Conservation (phyloP, 2,888 invertebrate genomes). For the Agriotes lineatus region DNA sequence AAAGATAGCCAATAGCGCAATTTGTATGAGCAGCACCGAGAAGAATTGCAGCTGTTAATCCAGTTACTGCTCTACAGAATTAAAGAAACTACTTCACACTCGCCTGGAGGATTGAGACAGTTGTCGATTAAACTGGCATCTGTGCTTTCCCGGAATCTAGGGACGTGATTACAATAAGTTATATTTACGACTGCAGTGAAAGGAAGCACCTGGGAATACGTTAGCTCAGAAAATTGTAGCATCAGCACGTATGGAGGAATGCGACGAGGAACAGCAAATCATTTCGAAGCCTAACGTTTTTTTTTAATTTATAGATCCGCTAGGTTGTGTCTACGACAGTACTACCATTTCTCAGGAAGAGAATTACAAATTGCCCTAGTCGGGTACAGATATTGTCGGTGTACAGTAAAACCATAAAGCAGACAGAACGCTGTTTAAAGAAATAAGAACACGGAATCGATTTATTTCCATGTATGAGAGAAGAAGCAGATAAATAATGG, state of each 20-base stretch:
- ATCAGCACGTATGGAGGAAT: background rate
- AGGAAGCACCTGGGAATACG: background rate
- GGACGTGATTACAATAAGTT: constrained; percentile 52
- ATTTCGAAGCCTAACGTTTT: background rate
- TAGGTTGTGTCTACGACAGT: background rate
- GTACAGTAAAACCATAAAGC: constrained; percentile 28
- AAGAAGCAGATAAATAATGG: constrained; percentile 42
- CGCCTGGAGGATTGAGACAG: constrained; percentile 61
- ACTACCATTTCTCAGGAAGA: constrained; percentile 33
- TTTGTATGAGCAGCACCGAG: constrained; percentile 62
- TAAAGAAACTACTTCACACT: constrained; percentile 63
- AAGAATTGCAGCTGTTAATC: constrained; percentile 58
- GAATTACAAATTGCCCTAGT: constrained; percentile 28
- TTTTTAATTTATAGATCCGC: background rate
- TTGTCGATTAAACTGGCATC: constrained; percentile 57
- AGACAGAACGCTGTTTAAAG: constrained; percentile 33
- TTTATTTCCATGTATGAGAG: constrained; percentile 40
- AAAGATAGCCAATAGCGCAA: constrained; percentile 61
- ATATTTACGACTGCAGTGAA: constrained; percentile 2
- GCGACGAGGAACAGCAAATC: background rate
- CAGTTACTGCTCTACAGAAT: constrained; percentile 60
- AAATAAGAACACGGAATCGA: constrained; percentile 38
- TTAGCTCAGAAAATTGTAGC: background rate
- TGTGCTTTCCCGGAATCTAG: constrained; percentile 54
- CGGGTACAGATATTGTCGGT: constrained; percentile 22